Percentiles rank a stretch among this genome's conserved stretches.
phyloP scores from a whole-genome alignment of 1,140 invertebrate genomes.

The Drosophila prosaltans region DNA sequence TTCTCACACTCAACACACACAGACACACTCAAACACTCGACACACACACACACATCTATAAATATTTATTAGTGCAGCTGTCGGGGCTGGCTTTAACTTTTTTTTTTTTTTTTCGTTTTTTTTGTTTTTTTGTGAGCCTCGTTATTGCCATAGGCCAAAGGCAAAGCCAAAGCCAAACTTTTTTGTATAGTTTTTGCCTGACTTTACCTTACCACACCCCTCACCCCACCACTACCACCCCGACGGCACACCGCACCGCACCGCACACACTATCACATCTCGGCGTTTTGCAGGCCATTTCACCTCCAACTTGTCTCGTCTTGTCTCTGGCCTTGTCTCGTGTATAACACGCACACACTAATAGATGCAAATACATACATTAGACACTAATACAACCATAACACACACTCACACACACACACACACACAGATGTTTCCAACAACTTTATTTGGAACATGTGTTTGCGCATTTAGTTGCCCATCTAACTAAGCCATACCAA shows the following conservation, averaged over 20 bases:
- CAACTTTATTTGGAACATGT: conserved; percentile 62
- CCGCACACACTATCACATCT: background rate
- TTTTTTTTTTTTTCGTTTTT: conserved; percentile 35
- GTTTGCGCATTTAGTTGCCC: conserved; percentile 72
- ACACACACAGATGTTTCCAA: conserved; percentile 32
- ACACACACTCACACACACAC: conserved; percentile 44
- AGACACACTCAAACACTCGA: conserved; percentile 18
- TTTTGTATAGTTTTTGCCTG: conserved; percentile 66
- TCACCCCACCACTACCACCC: background rate
- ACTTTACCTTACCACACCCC: background rate
- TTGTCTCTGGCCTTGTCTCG: conserved; percentile 22
- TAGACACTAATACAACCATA: conserved; percentile 20
- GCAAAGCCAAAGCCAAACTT: conserved; percentile 58
- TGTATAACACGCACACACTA: conserved; percentile 60
- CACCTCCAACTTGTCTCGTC: conserved; percentile 19
- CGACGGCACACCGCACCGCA: background rate
- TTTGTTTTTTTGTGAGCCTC: conserved; percentile 39
- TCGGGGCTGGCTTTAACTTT: conserved; percentile 53
- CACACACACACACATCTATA: conserved; percentile 46
- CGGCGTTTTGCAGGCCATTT: background rate
- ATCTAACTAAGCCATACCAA: conserved; percentile 9
- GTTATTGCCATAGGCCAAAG: conserved; percentile 54
- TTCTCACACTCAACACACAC: conserved; percentile 6
- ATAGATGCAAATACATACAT: conserved; percentile 69
- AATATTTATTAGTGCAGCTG: conserved; percentile 54